Evolutionary conservation across 2,888 invertebrate genomes (phyloP).

Genomic region (Gnatocerus cornutus): DNA sequence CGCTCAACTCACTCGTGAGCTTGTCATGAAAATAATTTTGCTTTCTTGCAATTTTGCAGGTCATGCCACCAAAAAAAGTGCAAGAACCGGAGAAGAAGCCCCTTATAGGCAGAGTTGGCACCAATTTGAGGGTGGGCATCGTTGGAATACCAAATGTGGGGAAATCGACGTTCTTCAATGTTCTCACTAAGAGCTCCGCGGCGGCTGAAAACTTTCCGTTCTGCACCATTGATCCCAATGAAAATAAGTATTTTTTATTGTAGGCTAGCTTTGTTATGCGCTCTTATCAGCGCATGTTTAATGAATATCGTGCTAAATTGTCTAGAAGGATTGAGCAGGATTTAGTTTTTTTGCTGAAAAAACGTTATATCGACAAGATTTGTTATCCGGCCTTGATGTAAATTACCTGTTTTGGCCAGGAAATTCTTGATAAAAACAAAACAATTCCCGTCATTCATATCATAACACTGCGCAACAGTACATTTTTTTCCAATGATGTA

Average conservation of each 20-base stretch:
- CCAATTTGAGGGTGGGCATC: constrained; percentile 97
- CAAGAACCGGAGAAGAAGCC: constrained; percentile 92
- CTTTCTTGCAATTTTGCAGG: constrained; percentile 22
- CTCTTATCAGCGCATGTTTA: constrained; percentile 6
- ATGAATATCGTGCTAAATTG: too few species aligned
- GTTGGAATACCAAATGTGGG: constrained; percentile 98
- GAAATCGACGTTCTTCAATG: constrained; percentile 99
- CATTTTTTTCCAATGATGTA: too few species aligned
- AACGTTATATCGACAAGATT: too few species aligned
- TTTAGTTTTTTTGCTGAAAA: too few species aligned
- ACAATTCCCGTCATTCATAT: too few species aligned
- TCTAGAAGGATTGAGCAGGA: too few species aligned
- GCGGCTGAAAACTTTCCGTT: constrained; percentile 99
- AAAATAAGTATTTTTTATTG: constrained; percentile 90
- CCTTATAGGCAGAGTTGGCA: constrained; percentile 95
- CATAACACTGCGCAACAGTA: too few species aligned
- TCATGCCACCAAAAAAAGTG: constrained; percentile 89
- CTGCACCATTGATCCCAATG: constrained; percentile 99
- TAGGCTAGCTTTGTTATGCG: constrained; percentile 39
- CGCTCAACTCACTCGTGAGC: not conserved
- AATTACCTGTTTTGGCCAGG: too few species aligned
- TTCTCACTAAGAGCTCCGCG: constrained; percentile 96
- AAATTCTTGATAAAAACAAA: too few species aligned
- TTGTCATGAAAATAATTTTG: constrained; percentile 13
- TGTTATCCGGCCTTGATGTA: too few species aligned